Evolutionary conservation across 2,797 vertebrate genomes (phyloP), one percentile per base, ranked within the genome.

Genomic region (Gobionotothen gibberifrons): DNA sequence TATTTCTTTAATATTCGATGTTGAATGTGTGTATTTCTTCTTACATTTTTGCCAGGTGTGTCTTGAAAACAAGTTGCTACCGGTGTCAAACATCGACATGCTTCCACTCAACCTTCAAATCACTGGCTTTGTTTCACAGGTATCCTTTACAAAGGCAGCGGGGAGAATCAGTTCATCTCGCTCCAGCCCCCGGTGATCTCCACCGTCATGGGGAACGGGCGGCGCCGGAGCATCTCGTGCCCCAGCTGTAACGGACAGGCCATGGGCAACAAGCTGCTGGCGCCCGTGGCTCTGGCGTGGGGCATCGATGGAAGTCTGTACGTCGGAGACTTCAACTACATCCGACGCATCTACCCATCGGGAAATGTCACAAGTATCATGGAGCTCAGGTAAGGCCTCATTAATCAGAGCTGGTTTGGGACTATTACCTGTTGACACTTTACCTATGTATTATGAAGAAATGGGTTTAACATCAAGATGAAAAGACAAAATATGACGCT

Each of bases 301-400:
- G 98, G 98, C 72, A 96, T 94, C 13, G 98, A 99, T 5, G 98
- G 98, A 76, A 99, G 98, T 29, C 94, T 99, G 2, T 99, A 97
- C 0, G 97, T 99, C 3, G 98, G 98, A 2, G 98, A 99, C 88
- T 99, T 99, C 94, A 99, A 99, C 94, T 99, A 97, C 61, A 96
- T 99, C 40, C 95, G 98, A 19, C 94, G 98, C 46, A 98, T 99
- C 72, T 97, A 96, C 91, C 97, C 97, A 5, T 97, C 97, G 17
- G 97, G 98, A 85, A 99, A 99, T 0, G 98, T 99, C 74, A 98
- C 96, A 11, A 99, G 97, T 60, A 97, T 99, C 85, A 96, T 99
- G 92, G 98, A 99, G 90, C 96, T 99, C 57, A 96, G 98, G 98
- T 99, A 77, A 39, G 44, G 6, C 12, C 11, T 47, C 3, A 0